Base-by-base conservation (phyloP, 1,140 invertebrate species). In the Portunus trituberculatus region DNA sequence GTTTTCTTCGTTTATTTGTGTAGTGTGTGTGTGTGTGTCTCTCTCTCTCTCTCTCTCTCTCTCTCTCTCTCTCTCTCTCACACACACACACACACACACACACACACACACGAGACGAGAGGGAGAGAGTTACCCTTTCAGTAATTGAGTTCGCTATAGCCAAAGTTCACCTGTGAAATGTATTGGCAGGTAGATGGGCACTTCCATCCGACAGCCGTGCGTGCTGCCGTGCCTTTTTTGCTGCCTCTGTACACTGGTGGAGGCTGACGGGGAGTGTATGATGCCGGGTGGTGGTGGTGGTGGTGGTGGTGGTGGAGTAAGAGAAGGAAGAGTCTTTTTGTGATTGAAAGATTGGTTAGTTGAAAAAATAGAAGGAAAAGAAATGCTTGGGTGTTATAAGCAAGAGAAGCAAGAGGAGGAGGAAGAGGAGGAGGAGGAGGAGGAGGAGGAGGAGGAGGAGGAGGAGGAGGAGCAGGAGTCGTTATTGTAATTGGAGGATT, bases 121-220 rank as follows among this genome's bases (percentile, higher is more conserved):
- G 67, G 20, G 67, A n/a, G 67, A n/a, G 67, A n/a, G 67, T 76
- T 76, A n/a, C 67, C 67, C 67, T 76, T 76, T 76, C 67, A 76
- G 67, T 76, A 76, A 76, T 76, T 76, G 67, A 76, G 67, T 76
- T 76, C 20, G n/a, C 20, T 76, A 25, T n/a, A n/a, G n/a, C 20
- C 67, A 76, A 76, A 76, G 12, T 76, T 76, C 67, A 20, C 20
- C 67, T 76, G 12, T 76, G 67, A 76, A 76, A 76, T 76, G 4
- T 76, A 76, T 76, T 76, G 67, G 25, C 67, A 76, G 16, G 20
- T 7, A 76, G 67, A 76, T 20, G 6, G 67, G 25, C 67, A 76
- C 67, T n/a, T 76, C 67, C 8, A 76, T 76, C 67, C 52, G 52
- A 20, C 52, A 59, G 52, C 12, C 52, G 52, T 59, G 52, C 12